These are phyloP conservation scores for Tetragonisca angustula DNA, from an alignment of 2,888 invertebrate species.

Conservation along the genomic window DNA sequence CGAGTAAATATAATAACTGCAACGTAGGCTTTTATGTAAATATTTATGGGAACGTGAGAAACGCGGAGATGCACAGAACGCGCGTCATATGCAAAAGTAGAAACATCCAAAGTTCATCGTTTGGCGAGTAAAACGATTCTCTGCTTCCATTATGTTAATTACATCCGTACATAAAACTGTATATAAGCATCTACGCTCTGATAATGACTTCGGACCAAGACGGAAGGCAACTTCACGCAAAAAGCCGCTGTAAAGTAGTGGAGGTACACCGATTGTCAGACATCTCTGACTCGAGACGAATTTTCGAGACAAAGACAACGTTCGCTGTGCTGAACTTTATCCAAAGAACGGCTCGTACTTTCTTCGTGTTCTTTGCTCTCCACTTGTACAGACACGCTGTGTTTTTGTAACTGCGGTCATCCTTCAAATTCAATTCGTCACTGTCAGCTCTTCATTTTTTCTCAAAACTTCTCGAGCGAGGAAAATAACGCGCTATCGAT, in stretches of 20 bases:
- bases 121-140: no score
- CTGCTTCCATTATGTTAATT: no score
- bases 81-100: no score
- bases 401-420: background rate
- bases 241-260: background rate
- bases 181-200: no score
- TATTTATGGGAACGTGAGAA: no score
- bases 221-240: no score
- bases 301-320: background rate
- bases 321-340: background rate
- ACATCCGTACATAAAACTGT: no score
- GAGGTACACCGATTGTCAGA: background rate
- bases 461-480: background rate
- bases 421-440: background rate
- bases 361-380: background rate
- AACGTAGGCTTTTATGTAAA: no score
- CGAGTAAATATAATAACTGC: background rate
- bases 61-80: no score
- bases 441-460: background rate
- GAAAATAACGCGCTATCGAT: background rate
- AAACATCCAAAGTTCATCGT: no score
- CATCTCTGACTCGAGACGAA: background rate
- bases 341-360: constrained; percentile 1
- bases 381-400: background rate
- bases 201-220: no score